Evolutionary conservation across 2,888 invertebrate species (phyloP).

Genomic region (Cyrtodaria siliqua): DNA sequence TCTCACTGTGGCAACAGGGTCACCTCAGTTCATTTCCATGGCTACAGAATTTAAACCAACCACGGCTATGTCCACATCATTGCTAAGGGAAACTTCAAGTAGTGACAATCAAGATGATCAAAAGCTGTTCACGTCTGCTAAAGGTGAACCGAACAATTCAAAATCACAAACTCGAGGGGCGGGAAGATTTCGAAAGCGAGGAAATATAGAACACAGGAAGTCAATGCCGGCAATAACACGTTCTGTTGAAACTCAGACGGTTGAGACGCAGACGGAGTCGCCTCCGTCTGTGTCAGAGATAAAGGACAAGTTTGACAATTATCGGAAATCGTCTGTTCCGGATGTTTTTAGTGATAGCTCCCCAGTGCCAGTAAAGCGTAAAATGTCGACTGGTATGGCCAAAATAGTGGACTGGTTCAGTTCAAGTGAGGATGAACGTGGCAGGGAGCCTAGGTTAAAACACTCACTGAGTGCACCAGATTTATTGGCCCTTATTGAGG

Average conservation of each 20-base stretch:
- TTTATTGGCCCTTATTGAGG: constrained; percentile 66
- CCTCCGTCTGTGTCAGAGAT: constrained; percentile 39
- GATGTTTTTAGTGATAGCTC: constrained; percentile 66
- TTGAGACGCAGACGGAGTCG: constrained; percentile 64
- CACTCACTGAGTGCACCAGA: constrained; percentile 82
- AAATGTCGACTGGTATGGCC: constrained; percentile 74
- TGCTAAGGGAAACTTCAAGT: constrained; percentile 29
- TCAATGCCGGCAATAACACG: constrained; percentile 72
- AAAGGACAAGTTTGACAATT: constrained; percentile 36
- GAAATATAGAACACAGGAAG: constrained; percentile 66
- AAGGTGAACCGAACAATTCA: constrained; percentile 14
- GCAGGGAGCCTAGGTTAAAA: constrained; percentile 54
- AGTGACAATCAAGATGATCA: constrained; percentile 35
- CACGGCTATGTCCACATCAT: constrained; percentile 32
- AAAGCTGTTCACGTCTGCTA: constrained; percentile 1
- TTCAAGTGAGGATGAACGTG: constrained; percentile 76
- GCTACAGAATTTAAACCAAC: constrained; percentile 50
- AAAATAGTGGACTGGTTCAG: constrained; percentile 78
- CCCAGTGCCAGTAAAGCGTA: constrained; percentile 54
- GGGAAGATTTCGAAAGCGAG: constrained; percentile 56
- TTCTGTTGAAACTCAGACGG: constrained; percentile 70
- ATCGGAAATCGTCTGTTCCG: constrained; percentile 31
- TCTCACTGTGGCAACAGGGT: neutral
- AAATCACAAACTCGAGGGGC: constrained; percentile 27
- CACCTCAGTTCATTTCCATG: constrained; percentile 41